A percentile compares a stretch with the other conserved stretches of the same genome.
Evolutionary conservation across 2,113 vertebrate genomes (phyloP).

Genomic region (Sinosuthora webbiana): DNA sequence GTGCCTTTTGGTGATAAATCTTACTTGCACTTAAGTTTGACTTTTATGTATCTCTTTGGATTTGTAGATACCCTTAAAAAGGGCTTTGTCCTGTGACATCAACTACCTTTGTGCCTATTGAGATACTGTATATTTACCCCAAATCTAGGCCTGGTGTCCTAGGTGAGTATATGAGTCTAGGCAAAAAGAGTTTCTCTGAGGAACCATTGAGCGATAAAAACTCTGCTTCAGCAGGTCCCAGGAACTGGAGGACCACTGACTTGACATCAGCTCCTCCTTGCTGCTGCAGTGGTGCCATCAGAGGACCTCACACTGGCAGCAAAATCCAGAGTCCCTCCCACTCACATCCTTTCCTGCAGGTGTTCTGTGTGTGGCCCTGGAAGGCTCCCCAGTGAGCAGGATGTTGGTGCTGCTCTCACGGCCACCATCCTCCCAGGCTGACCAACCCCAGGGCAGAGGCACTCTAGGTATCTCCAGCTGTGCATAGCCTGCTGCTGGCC

Average conservation of each 20-base stretch:
- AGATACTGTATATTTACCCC: not conserved
- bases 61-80: not conserved
- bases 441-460: not conserved
- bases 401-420: not conserved
- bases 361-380: not conserved
- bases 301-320: not conserved
- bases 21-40: not conserved
- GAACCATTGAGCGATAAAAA: not conserved
- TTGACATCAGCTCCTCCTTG: not conserved
- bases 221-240: fast-evolving
- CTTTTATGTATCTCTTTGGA: not conserved
- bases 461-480: not conserved
- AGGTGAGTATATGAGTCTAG: not conserved
- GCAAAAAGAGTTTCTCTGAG: not conserved
- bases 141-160: not conserved
- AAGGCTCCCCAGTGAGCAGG: not conserved
- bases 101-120: not conserved
- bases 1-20: not conserved
- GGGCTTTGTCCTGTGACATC: not conserved
- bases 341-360: not conserved
- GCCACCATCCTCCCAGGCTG: not conserved
- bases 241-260: not conserved
- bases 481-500: not conserved
- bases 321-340: not conserved
- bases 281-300: not conserved